Evolutionary conservation across 2,888 invertebrate genomes (phyloP), one percentile per base, ranked within the genome.

Genomic region (Chloroclysta siterata): DNA sequence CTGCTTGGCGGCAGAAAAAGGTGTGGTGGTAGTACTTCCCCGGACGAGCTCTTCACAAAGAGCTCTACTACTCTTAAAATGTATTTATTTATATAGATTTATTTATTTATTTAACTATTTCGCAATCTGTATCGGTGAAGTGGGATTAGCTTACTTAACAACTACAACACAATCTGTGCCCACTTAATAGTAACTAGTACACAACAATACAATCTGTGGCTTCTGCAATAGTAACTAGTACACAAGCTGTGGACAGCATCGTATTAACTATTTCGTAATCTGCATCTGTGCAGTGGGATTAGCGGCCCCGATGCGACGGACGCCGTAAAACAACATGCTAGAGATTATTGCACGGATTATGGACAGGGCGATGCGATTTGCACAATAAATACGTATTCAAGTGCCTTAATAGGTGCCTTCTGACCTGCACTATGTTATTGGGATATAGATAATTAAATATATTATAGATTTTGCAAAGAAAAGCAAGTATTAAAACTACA

Each of bases 271-370:
- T 58, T 22, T 39, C 10, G 10, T 39, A 39, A 11, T 39, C 36
- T 39, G 11, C 8, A 8, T 39, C 36, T 1, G 29, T 33, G 57
- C 57, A 54, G 48, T 53, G 54, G 75, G 79, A 76, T 78, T 74
- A 72, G 67, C 48, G 68, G 44, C 46, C 72, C 74, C 51, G 48
- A 60, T 28, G 58, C 58, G 60, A 70, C 73, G 71, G 72, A 70
- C 70, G 75, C 66, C 73, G 72, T 69, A 72, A 75, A 81, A 81
- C 79, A 81, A 82, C 81, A 82, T 68, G 74, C 70, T 71, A 28
- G 56, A 54, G 52, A 69, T 77, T 69, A 79, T 71, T 70, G 63
- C 63, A 50, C 39, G 71, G 76, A 78, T 76, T 72, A 68, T 53
- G 57, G 61, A 64, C 68, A 51, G 22, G 50, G 1, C 52, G 14